Evolutionary conservation across 1,140 invertebrate genomes (phyloP).

Genomic region (Epicauta chinensis): DNA sequence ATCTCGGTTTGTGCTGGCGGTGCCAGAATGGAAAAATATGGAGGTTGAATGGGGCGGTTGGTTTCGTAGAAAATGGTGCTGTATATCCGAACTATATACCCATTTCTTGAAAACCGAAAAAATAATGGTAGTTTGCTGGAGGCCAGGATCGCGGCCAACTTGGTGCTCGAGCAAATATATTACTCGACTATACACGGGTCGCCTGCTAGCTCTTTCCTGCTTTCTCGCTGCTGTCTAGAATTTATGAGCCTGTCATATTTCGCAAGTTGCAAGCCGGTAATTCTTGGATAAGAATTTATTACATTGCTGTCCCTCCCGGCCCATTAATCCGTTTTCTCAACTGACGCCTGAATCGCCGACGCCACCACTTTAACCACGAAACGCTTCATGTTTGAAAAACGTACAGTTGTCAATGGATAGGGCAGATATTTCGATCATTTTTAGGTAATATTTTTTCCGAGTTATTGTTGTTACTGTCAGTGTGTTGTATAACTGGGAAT

Average conservation of each 20-base stretch:
- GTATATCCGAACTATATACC: constrained; percentile 32
- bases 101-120: constrained; percentile 32
- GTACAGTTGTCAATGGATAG: no score
- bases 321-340: constrained; percentile 38
- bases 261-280: constrained; percentile 43
- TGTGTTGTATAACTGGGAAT: constrained; percentile 7
- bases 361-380: constrained; percentile 4
- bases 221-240: constrained; percentile 31
- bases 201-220: constrained; percentile 30
- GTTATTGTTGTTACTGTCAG: no score
- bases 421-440: no score
- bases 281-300: constrained; percentile 43
- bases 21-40: constrained; percentile 32
- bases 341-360: constrained; percentile 22
- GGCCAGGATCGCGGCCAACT: constrained; percentile 27
- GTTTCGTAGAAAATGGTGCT: neutral
- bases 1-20: constrained; percentile 27
- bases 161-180: constrained; percentile 31
- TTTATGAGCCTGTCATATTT: constrained; percentile 44
- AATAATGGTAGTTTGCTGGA: constrained; percentile 31
- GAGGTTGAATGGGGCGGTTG: constrained; percentile 11
- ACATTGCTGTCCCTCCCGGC: constrained; percentile 34
- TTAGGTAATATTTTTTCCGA: no score
- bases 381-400: no score
- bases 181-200: constrained; percentile 26